Base-by-base conservation (phyloP, 2,888 invertebrate species). In the Amaurobius ferox region DNA sequence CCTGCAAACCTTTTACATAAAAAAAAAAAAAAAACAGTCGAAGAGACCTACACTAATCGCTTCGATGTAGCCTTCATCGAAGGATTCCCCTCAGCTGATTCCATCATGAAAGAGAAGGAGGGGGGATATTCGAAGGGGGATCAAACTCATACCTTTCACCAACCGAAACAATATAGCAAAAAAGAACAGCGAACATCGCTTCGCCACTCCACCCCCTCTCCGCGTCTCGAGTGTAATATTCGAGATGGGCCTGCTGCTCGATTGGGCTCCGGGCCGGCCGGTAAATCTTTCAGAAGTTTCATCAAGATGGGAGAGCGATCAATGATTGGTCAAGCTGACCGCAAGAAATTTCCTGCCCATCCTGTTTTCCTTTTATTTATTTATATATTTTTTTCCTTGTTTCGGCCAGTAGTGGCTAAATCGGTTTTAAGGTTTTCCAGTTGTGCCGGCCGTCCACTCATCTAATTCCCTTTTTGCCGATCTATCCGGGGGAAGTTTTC, bases 221-320 rank as follows among this genome's bases (percentile, higher is more conserved):
- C 62, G 16, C 28, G 11, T 16, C 19, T 39, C 39, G 32, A 64
- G 76, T 64, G 66, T 29, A 76, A 76, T 76, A 76, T 76, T 66
- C 64, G 76, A 40, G 76, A 76, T 76, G 76, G 76, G 26, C 66
- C 66, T 26, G 35, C n/a, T 23, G 66, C 35, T 66, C 66, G 23
- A 66, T 66, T 66, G 32, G 30, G n/a, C 35, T 9, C 66, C 19
- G 28, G 30, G 66, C 77, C 66, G 48, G 55, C 68, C 44, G 71
- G 71, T 71, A 71, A 71, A 71, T 71, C 71, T 71, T 71, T 71
- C 71, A 71, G 44, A 71, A 55, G 71, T 71, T 71, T 71, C 71
- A 71, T 71, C 71, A 71, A 71, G 71, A 71, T 71, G 32, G 55
- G 70, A 48, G 44, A 32, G 71, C 67, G 67, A 55, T 71, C 71